These are phyloP conservation scores for Ranitomeya variabilis DNA, from an alignment of 2,113 vertebrate genomes.

Conservation along the genomic window DNA sequence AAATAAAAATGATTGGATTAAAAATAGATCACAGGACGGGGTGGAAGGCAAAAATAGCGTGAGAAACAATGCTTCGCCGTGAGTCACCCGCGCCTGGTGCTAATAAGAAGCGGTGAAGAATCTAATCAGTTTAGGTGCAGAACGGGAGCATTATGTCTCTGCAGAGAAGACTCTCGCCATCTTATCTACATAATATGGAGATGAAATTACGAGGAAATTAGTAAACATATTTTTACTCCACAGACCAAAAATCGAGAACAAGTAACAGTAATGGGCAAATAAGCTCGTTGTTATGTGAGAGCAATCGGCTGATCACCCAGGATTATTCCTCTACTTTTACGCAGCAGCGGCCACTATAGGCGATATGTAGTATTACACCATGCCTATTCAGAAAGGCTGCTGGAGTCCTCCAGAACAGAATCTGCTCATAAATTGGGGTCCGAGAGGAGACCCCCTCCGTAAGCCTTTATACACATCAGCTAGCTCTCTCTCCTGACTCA, in stretches of 20 bases:
- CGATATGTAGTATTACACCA: too few relatives aligned
- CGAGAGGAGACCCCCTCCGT: too few relatives aligned
- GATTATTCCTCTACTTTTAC: too few relatives aligned
- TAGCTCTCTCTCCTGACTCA: too few relatives aligned
- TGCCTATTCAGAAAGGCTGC: too few relatives aligned
- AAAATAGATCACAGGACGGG: slow-evolving; percentile 32
- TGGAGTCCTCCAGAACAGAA: too few relatives aligned
- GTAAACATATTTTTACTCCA: background rate
- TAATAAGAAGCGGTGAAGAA: slow-evolving; percentile 43
- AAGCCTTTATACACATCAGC: too few relatives aligned
- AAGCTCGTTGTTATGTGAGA: too few relatives aligned
- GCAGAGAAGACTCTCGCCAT: background rate
- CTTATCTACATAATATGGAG: slow-evolving; percentile 25
- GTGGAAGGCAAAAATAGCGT: slow-evolving; percentile 47
- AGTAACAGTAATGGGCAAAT: background rate
- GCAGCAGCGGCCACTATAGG: too few relatives aligned
- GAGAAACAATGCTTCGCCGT: slow-evolving; percentile 10
- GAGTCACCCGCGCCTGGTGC: slow-evolving; percentile 26
- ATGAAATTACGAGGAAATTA: slow-evolving; percentile 30
- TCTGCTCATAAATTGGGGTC: too few relatives aligned
- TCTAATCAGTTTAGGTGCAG: slow-evolving; percentile 38
- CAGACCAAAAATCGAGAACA: background rate
- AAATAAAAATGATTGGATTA: slow-evolving; percentile 35
- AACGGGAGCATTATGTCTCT: slow-evolving; percentile 10
- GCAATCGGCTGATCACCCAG: too few relatives aligned